phyloP scores from a whole-genome alignment of 2,113 vertebrate species.

The Tetrax tetrax region DNA sequence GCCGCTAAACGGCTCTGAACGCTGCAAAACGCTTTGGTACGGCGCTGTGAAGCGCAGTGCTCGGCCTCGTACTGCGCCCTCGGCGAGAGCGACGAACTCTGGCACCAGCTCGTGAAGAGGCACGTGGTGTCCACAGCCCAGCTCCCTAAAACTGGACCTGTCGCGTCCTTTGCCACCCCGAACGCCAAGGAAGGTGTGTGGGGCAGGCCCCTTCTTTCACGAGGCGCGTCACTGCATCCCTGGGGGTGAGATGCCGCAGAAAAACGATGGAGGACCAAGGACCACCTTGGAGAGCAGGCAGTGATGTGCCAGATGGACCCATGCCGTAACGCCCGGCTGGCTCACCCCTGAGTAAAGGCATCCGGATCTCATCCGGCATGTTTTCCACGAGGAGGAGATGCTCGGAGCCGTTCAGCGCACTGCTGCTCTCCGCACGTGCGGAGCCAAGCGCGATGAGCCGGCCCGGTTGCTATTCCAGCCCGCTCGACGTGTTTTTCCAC shows the following conservation, averaged over 20 bases:
- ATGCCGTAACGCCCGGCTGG: background rate
- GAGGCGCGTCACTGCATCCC: too few relatives aligned
- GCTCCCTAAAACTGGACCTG: background rate
- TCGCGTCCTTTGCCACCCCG: too few relatives aligned
- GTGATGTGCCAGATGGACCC: background rate
- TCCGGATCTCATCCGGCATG: rapidly evolving
- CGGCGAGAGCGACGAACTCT: background rate
- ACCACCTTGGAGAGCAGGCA: rapidly evolving
- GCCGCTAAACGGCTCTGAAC: background rate
- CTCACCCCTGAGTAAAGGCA: rapidly evolving
- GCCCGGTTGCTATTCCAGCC: background rate
- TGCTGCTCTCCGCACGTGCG: rapidly evolving
- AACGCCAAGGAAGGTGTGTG: too few relatives aligned
- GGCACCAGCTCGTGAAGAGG: background rate
- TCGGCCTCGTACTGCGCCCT: background rate
- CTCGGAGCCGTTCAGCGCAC: rapidly evolving
- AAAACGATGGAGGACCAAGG: rapidly evolving
- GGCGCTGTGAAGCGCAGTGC: background rate
- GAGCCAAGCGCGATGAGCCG: background rate
- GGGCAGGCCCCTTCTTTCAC: too few relatives aligned
- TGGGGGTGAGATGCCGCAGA: rapidly evolving
- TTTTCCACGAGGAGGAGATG: background rate
- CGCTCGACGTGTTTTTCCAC: background rate
- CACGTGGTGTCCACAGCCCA: rapidly evolving
- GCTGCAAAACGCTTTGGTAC: background rate